Conservation (phyloP, 2,888 invertebrate species). For the Timema podura region DNA sequence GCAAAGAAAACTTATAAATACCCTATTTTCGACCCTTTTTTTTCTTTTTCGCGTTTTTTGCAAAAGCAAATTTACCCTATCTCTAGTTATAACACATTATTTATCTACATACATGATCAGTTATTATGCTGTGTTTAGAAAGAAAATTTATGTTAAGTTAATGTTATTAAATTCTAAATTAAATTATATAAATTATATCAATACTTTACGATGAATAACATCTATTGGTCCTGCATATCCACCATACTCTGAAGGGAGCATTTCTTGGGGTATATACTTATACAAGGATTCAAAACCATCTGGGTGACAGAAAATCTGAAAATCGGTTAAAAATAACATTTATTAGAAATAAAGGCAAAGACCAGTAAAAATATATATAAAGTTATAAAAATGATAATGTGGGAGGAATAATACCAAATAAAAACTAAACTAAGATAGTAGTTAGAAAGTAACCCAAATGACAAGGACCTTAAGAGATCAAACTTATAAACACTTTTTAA, state of each 20-base stretch:
- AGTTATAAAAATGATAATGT: neutral
- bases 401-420: neutral
- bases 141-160: too few relatives aligned
- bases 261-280: constrained; percentile 72
- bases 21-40: too few relatives aligned
- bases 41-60: too few relatives aligned
- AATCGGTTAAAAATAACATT: constrained; percentile 11
- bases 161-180: neutral
- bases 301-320: constrained; percentile 64
- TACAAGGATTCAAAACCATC: constrained; percentile 69
- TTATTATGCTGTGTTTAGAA: too few relatives aligned
- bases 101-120: too few relatives aligned
- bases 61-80: too few relatives aligned
- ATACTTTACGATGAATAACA: constrained; percentile 63
- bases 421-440: neutral
- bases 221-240: constrained; percentile 68
- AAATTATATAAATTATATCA: neutral
- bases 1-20: too few relatives aligned
- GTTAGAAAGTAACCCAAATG: neutral
- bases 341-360: too few relatives aligned
- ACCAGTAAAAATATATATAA: too few relatives aligned
- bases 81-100: too few relatives aligned
- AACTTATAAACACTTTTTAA: too few relatives aligned
- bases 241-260: constrained; percentile 79
- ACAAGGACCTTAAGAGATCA: neutral